Evolutionary conservation across 2,888 invertebrate species (phyloP), one percentile per base, ranked within the genome.

Genomic region (Lysandra bellargus): DNA sequence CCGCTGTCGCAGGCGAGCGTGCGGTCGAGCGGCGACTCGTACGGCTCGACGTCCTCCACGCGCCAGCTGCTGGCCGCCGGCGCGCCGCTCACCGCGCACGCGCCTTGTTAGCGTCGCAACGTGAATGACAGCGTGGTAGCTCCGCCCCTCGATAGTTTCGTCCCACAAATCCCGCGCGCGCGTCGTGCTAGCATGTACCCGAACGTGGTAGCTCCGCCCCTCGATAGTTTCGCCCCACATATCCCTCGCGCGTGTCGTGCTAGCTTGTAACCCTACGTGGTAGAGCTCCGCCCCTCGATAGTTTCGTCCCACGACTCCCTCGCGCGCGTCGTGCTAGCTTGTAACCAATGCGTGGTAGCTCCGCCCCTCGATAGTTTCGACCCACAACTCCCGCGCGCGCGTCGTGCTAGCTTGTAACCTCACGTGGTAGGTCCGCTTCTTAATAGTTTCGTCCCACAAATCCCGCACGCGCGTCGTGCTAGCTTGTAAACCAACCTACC

Each of bases 31-130:
- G 97, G 96, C 80, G 97, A 97, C 87, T 97, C 97, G 85, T 97
- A 97, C 91, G 97, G 97, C 84, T 97, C 97, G 7, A 96, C 96
- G 80, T 97, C 97, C n/a, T 97, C 97, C 74, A 97, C 97, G 4
- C 95, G 97, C 44, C 96, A 97, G 87, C 94, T 97, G 82, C 95
- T 96, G 80, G 91, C 83, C 81, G 81, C 87, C 83, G 83, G 76
- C 76, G 79, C 79, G 33, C 74, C 79, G 61, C 79, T 79, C 30
- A 75, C 79, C 61, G 79, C 79, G 3, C 37, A 87, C 83, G 78
- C 84, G 81, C 83, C 84, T 82, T 83, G 83, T 82, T 83, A 83
- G 84, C 81, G 60, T 79, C 33, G 74, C 14, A 81, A 40, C 60
- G 79, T 79, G 40, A 69, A 72, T n/a, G 12, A 74, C 40, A 49